Conservation (phyloP, 1,140 invertebrate species). For the Limonius californicus region DNA sequence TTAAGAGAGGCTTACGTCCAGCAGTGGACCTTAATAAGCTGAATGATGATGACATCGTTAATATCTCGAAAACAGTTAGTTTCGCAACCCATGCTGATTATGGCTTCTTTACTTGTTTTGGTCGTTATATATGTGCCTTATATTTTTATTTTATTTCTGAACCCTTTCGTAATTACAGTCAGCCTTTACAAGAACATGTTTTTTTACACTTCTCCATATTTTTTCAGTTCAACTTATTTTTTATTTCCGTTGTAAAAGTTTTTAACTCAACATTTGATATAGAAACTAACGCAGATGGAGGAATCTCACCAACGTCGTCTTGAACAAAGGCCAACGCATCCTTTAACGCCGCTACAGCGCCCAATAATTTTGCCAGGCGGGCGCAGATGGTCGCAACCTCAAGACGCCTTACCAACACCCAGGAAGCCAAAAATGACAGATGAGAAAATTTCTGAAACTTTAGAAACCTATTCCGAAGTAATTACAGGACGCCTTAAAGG, state of each 20-base stretch:
- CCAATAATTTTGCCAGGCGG: conserved; percentile 64
- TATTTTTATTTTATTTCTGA: no score
- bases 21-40: no score
- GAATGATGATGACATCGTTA: no score
- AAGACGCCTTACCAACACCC: conserved; percentile 55
- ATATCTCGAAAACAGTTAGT: no score
- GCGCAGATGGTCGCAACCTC: conserved; percentile 67
- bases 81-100: no score
- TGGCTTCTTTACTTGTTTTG: no score
- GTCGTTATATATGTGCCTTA: no score
- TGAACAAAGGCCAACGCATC: conserved; percentile 23
- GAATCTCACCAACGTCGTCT: conserved; percentile 23
- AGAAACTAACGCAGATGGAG: conserved; percentile 1
- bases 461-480: conserved; percentile 70
- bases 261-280: not conserved
- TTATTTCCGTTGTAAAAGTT: not conserved
- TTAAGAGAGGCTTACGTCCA: no score
- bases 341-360: conserved; percentile 37
- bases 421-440: conserved; percentile 58
- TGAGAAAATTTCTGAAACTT: conserved; percentile 69
- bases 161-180: no score
- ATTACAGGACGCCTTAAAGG: conserved; percentile 71
- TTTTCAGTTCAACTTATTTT: not conserved
- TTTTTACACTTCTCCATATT: no score
- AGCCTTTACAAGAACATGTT: no score